Base-by-base conservation (phyloP, 2,113 vertebrate genomes). In the Ardeotis arabs region DNA sequence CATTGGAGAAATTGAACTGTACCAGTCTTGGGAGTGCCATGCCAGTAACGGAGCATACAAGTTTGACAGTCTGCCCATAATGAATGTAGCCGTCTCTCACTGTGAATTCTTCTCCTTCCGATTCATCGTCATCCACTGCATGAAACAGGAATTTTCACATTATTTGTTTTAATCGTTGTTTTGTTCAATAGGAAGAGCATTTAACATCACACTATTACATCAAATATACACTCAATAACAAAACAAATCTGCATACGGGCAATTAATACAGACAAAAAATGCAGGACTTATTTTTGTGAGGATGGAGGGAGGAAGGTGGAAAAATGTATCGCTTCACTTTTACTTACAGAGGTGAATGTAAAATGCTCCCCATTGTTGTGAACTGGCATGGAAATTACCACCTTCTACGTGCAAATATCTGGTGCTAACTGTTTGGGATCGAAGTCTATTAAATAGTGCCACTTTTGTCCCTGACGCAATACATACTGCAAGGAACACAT, bases 391-490 rank as follows among this genome's bases (percentile, higher is more conserved):
- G 84, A 99, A 99, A 97, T 99, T 99, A 41, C 99, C 99, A 33
- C 99, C 99, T 98, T 99, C 99, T 96, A 99, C 99, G 55, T 99
- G 99, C 73, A 99, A 98, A 96, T 99, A 99, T 96, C 99, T 99
- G 60, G 99, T 99, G 97, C 99, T 99, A 98, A 99, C 99, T 28
- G 99, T 99, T 97, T 99, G 99, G 59, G 99, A 99, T 89, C 99
- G 98, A 96, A 99, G 99, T 91, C 99, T 98, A 98, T 99, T 99
- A 98, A 99, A 99, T 95, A 99, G 98, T 85, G 99, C 99, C 98
- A 99, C 99, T 98, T 99, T 99, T 93, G 99, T 99, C 98, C 99
- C 99, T 92, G 99, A 99, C 21, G 99, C 99, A 94, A 99, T 99
- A 97, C 99, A 99, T 95, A 99, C 99, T 99, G 98, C n/a, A 97